A percentile compares a stretch with the other conserved stretches of the same genome.
Evolutionary conservation across 1,140 invertebrate species (phyloP).

Genomic region (Drepana arcuata): DNA sequence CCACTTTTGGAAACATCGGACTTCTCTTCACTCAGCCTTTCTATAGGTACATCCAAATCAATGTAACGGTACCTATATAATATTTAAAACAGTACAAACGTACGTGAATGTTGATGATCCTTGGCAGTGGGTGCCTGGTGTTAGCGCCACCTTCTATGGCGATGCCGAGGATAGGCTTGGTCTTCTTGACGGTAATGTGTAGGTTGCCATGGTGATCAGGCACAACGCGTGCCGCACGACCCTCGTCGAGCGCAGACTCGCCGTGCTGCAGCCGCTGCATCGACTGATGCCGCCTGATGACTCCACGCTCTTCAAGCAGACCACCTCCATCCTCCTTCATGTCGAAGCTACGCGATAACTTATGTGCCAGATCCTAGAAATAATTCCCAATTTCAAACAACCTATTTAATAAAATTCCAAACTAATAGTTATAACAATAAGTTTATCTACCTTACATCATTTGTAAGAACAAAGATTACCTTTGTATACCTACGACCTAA

Average conservation of each 20-base stretch:
- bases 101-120: constrained; percentile 97
- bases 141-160: constrained; percentile 97
- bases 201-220: constrained; percentile 89
- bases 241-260: constrained; percentile 72
- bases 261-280: constrained; percentile 79
- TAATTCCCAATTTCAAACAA: too few species aligned
- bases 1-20: too few species aligned
- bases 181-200: constrained; percentile 90
- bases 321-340: constrained; percentile 87
- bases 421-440: too few species aligned
- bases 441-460: too few species aligned
- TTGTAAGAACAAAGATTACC: too few species aligned
- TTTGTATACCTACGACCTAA: too few species aligned
- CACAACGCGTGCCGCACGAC: constrained; percentile 79
- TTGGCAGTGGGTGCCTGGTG: constrained; percentile 92
- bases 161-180: constrained; percentile 94
- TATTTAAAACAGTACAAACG: constrained; percentile 35
- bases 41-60: too few species aligned
- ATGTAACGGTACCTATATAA: too few species aligned
- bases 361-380: constrained; percentile 84
- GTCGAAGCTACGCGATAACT: constrained; percentile 86
- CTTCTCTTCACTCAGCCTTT: too few species aligned
- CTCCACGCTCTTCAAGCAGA: constrained; percentile 76
- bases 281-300: constrained; percentile 76
- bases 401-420: constrained; percentile 2